Conservation (phyloP, 2,113 vertebrate genomes). For the Pongo pygmaeus region DNA sequence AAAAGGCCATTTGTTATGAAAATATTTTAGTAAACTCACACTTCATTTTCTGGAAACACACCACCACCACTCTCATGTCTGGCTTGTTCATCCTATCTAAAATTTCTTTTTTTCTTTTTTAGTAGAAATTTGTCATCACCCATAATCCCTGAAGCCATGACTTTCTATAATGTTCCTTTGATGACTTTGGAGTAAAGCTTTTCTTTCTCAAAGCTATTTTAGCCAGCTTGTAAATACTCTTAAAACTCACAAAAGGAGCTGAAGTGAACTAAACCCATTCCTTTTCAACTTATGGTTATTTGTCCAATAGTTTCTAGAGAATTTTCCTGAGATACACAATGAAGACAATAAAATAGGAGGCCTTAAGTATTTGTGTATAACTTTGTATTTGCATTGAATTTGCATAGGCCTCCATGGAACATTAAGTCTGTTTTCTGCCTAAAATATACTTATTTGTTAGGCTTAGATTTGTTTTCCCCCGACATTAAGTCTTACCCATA, state of each 20-base stretch:
- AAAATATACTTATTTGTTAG: background rate
- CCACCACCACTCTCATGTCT: background rate
- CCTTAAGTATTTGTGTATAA: background rate
- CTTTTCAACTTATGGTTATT: background rate
- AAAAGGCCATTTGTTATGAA: background rate
- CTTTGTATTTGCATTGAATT: background rate
- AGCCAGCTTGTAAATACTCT: background rate
- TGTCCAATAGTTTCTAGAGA: background rate
- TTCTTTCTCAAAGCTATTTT: background rate
- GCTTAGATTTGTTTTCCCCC: background rate
- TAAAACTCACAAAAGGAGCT: background rate
- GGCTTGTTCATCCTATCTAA: background rate
- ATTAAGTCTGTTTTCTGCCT: background rate
- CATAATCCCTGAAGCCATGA: background rate
- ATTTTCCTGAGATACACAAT: background rate
- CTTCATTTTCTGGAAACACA: background rate
- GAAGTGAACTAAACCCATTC: background rate
- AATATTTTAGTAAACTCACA: slow-evolving; percentile 34
- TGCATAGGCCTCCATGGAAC: background rate
- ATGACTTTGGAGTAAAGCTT: background rate
- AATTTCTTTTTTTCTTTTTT: background rate
- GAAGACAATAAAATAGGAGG: background rate
- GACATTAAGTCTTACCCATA: background rate
- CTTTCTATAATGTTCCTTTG: slow-evolving; percentile 26
- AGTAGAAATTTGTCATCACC: background rate